These are phyloP conservation scores for Pachliopta kotzebuea DNA, from an alignment of 2,888 invertebrate genomes.

Conservation along the genomic window DNA sequence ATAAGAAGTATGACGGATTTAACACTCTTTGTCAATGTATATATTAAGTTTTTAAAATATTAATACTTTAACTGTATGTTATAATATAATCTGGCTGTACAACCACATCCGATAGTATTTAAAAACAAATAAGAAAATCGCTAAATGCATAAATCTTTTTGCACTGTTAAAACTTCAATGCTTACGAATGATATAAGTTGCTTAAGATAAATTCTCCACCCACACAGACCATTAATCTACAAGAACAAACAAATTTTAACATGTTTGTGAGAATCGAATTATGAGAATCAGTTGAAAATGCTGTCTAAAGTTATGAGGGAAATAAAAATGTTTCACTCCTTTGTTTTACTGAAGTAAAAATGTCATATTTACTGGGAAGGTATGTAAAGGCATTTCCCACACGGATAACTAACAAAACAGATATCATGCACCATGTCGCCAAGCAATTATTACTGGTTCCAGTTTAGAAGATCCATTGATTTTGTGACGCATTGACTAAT, in stretches of 20 bases:
- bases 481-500: no score
- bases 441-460: no score
- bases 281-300: constrained; percentile 17
- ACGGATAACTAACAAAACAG: no score
- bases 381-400: no score
- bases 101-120: background rate
- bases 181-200: constrained; percentile 23
- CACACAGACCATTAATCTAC: constrained; percentile 21
- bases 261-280: constrained; percentile 26
- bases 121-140: constrained; percentile 19
- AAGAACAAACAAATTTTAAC: constrained; percentile 23
- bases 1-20: no score
- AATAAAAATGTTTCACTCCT: background rate
- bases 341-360: background rate
- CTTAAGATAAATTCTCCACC: constrained; percentile 21
- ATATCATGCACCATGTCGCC: no score
- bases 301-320: background rate
- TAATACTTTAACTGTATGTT: background rate
- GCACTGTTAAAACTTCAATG: constrained; percentile 24
- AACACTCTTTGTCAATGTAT: no score
- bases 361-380: background rate
- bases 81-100: background rate
- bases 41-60: background rate
- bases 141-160: constrained; percentile 16
- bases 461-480: no score